phyloP scores from a whole-genome alignment of 2,888 invertebrate species.

The Tinea trinotella region DNA sequence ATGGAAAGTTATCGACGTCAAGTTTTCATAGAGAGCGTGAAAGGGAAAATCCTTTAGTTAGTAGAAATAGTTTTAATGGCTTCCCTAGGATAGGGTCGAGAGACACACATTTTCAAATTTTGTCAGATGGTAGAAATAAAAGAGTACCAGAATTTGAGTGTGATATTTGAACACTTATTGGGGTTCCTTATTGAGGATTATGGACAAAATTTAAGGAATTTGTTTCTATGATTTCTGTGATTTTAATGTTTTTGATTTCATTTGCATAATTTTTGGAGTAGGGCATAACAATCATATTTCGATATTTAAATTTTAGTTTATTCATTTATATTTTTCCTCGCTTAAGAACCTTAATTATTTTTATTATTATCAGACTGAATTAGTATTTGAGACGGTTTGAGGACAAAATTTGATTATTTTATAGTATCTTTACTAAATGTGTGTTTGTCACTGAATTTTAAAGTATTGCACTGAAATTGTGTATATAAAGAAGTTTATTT shows the following conservation, averaged over 20 bases:
- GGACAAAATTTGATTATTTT: neutral
- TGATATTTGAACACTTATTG: conserved; percentile 56
- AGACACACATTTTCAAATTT: conserved; percentile 56
- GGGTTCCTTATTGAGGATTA: too few species aligned
- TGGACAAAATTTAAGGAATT: too few species aligned
- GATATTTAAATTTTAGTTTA: too few species aligned
- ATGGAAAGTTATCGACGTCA: conserved; percentile 60
- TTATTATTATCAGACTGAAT: neutral
- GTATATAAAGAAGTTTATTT: neutral
- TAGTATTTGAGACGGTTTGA: neutral
- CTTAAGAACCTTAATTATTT: too few species aligned
- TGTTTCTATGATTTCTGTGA: too few species aligned
- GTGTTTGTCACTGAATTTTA: too few species aligned
- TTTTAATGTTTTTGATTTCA: too few species aligned
- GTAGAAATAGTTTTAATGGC: conserved; percentile 65
- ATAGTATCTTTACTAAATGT: neutral
- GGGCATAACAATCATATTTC: too few species aligned
- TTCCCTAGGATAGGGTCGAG: conserved; percentile 58
- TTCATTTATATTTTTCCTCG: too few species aligned
- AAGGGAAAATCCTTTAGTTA: conserved; percentile 59
- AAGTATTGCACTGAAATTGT: neutral
- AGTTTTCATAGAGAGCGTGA: conserved; percentile 61
- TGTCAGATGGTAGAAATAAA: conserved; percentile 63
- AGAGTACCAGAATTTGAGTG: conserved; percentile 77
- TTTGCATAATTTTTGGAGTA: too few species aligned